phyloP scores from a whole-genome alignment of 2,113 vertebrate species.

The Hypanus sabinus region DNA sequence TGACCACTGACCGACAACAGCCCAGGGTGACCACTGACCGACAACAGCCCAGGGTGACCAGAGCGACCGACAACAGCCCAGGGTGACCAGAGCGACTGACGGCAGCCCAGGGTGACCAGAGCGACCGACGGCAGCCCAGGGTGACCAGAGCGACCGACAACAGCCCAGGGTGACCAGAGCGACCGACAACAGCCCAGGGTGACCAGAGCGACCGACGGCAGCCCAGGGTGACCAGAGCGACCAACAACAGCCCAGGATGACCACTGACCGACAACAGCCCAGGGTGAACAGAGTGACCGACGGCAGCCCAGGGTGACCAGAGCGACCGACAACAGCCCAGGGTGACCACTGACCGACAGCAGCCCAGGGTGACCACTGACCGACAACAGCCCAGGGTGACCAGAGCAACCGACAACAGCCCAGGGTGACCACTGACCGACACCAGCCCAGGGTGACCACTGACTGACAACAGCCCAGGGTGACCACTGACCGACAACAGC shows the following conservation, averaged over 20 bases:
- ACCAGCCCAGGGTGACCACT: too few species aligned
- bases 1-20: neutral
- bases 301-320: neutral
- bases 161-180: neutral
- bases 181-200: neutral
- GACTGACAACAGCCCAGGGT: too few species aligned
- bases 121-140: neutral
- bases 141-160: neutral
- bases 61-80: neutral
- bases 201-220: neutral
- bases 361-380: too few species aligned
- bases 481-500: neutral
- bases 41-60: too few species aligned
- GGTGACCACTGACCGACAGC: neutral
- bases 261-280: neutral
- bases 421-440: neutral
- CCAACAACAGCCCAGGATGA: neutral
- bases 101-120: neutral
- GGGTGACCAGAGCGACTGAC: neutral
- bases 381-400: neutral
- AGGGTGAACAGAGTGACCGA: neutral
- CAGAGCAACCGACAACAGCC: neutral
- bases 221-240: neutral
- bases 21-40: neutral
- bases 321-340: neutral